Conservation (phyloP, 2,113 vertebrate genomes). For the Neoarius graeffei region DNA sequence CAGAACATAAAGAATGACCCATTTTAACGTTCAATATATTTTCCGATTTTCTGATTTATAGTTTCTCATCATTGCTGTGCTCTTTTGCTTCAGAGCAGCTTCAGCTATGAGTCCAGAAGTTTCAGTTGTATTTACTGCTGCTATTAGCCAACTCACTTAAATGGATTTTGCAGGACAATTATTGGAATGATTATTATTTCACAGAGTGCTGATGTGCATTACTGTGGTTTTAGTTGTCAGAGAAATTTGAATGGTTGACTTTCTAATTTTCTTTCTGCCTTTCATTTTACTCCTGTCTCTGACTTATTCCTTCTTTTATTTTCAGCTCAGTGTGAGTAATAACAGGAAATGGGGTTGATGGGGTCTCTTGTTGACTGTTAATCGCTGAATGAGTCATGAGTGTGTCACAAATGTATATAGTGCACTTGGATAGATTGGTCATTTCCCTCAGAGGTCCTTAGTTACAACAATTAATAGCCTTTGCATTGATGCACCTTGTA, state of each 20-base stretch:
- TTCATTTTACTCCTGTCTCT: background rate
- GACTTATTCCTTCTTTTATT: background rate
- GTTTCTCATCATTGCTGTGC: background rate
- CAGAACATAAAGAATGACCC: background rate
- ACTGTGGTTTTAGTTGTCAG: background rate
- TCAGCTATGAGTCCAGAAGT: background rate
- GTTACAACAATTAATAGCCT: background rate
- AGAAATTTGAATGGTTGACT: background rate
- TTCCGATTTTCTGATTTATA: background rate
- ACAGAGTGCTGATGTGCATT: background rate
- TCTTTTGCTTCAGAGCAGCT: background rate
- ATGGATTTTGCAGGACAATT: conserved; percentile 4
- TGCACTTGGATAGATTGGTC: conserved; percentile 12
- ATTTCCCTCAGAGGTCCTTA: background rate
- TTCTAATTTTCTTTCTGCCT: background rate
- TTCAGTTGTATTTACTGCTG: background rate
- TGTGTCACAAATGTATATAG: background rate
- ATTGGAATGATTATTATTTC: background rate
- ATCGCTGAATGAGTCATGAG: conserved; percentile 17
- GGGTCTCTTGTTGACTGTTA: conserved; percentile 43
- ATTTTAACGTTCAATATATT: background rate
- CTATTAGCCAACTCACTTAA: background rate
- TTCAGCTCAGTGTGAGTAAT: conserved; percentile 33
- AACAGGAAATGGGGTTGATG: conserved; percentile 39
- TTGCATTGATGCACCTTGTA: background rate